These are phyloP conservation scores for Acronicta leporina DNA, from an alignment of 2,888 invertebrate species.

Conservation along the genomic window DNA sequence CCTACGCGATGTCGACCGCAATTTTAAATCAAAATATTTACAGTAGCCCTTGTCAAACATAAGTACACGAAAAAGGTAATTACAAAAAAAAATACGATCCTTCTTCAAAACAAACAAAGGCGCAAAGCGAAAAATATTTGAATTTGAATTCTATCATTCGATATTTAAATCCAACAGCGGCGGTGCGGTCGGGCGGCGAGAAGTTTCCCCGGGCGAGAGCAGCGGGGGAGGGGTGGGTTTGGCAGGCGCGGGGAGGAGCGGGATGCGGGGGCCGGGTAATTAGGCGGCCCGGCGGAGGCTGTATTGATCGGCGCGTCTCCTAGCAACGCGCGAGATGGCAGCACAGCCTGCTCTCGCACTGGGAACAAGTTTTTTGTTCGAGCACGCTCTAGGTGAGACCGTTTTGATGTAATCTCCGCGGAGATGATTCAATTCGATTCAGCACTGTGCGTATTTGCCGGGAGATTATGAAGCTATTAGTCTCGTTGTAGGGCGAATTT, in stretches of 20 bases:
- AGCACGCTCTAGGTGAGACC: constrained; percentile 82
- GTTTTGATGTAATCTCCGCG: constrained; percentile 84
- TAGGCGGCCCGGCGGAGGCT: constrained; percentile 89
- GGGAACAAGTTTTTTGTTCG: constrained; percentile 82
- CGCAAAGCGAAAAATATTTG: constrained; percentile 82
- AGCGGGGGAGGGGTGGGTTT: constrained; percentile 49
- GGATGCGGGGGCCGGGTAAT: constrained; percentile 74
- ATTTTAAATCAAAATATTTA: constrained; percentile 46
- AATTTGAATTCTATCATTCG: constrained; percentile 88
- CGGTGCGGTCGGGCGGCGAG: constrained; percentile 75
- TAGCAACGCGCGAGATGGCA: constrained; percentile 88
- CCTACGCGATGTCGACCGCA: constrained; percentile 22
- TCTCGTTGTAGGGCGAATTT: constrained; percentile 55
- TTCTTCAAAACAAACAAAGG: constrained; percentile 77
- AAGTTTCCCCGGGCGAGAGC: constrained; percentile 71
- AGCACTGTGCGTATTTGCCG: constrained; percentile 65
- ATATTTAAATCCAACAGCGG: constrained; percentile 84
- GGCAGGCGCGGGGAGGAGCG: constrained; percentile 43
- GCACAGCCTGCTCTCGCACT: constrained; percentile 79
- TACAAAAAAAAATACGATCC: constrained; percentile 65
- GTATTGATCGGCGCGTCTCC: constrained; percentile 87
- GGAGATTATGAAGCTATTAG: constrained; percentile 66
- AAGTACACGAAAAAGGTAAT: constrained; percentile 50
- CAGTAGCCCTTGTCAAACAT: constrained; percentile 29
- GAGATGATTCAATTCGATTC: constrained; percentile 84